Evolutionary conservation across 2,888 invertebrate species (phyloP).

Genomic region (Diaperis boleti): DNA sequence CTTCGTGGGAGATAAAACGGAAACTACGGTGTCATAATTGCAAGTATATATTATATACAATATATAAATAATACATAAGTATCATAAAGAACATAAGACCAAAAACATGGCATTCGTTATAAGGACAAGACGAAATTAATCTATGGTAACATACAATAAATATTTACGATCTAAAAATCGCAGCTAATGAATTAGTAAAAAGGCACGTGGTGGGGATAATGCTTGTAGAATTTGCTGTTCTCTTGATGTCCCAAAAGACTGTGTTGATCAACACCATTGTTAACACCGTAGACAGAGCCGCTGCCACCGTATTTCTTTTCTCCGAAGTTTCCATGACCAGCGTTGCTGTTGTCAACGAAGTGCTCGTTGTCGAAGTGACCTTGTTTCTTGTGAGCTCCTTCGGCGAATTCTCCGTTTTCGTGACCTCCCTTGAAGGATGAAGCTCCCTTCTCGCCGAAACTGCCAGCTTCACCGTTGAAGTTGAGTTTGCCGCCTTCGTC

Average conservation of each 20-base stretch:
- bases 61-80: slow-evolving; percentile 35
- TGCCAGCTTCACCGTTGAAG: slow-evolving; percentile 70
- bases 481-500: slow-evolving; percentile 73
- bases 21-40: slow-evolving; percentile 12
- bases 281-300: slow-evolving; percentile 70
- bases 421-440: slow-evolving; percentile 73
- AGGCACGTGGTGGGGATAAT: slow-evolving; percentile 70
- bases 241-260: slow-evolving; percentile 74
- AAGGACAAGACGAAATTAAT: slow-evolving; percentile 31
- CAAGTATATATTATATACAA: slow-evolving; percentile 41
- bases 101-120: slow-evolving; percentile 46
- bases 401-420: slow-evolving; percentile 71
- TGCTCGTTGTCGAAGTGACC: slow-evolving; percentile 72
- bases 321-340: slow-evolving; percentile 73
- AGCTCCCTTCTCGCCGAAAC: slow-evolving; percentile 71
- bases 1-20: neutral
- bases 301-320: slow-evolving; percentile 72
- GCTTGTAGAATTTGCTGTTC: slow-evolving; percentile 70
- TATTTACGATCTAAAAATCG: slow-evolving; percentile 31
- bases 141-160: slow-evolving; percentile 40
- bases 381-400: slow-evolving; percentile 71
- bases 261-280: slow-evolving; percentile 73
- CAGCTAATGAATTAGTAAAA: slow-evolving; percentile 56
- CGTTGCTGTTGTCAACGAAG: slow-evolving; percentile 71
- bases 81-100: slow-evolving; percentile 38